Evolutionary conservation across 2,113 vertebrate genomes (phyloP).

Genomic region (Proterorhinus semilunaris): DNA sequence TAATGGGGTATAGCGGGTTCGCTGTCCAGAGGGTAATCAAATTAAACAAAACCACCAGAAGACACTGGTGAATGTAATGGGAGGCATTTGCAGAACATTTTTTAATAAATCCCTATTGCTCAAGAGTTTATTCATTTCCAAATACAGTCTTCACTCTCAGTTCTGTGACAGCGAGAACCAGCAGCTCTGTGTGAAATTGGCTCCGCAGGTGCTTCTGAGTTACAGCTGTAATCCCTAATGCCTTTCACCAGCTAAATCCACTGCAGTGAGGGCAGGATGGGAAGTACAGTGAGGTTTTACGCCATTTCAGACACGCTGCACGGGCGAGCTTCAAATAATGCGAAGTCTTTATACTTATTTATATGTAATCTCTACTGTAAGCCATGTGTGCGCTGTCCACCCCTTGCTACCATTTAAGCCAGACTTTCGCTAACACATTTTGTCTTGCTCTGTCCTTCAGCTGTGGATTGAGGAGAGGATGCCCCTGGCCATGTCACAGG

Average conservation of each 20-base stretch:
- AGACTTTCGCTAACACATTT: not conserved
- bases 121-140: slow-evolving; percentile 38
- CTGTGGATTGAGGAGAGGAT: slow-evolving; percentile 93
- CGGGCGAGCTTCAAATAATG: slow-evolving; percentile 6
- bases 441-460: slow-evolving; percentile 60
- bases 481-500: slow-evolving; percentile 82
- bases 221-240: slow-evolving; percentile 42
- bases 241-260: slow-evolving; percentile 39
- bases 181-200: slow-evolving; percentile 33
- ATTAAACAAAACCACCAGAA: not conserved
- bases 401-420: not conserved
- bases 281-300: slow-evolving; percentile 24
- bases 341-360: not conserved
- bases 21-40: slow-evolving; percentile 3
- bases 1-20: slow-evolving; percentile 16
- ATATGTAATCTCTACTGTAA: not conserved
- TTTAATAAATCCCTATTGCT: slow-evolving; percentile 2
- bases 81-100: no score
- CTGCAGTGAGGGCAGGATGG: slow-evolving; percentile 30
- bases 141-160: slow-evolving; percentile 38
- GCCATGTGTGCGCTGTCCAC: not conserved
- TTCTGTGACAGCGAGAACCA: slow-evolving; percentile 14
- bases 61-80: no score
- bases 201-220: slow-evolving; percentile 37
- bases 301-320: slow-evolving; percentile 17